Evolutionary conservation across 2,113 vertebrate genomes (phyloP).

Genomic region (Pomatorhinus ruficollis): DNA sequence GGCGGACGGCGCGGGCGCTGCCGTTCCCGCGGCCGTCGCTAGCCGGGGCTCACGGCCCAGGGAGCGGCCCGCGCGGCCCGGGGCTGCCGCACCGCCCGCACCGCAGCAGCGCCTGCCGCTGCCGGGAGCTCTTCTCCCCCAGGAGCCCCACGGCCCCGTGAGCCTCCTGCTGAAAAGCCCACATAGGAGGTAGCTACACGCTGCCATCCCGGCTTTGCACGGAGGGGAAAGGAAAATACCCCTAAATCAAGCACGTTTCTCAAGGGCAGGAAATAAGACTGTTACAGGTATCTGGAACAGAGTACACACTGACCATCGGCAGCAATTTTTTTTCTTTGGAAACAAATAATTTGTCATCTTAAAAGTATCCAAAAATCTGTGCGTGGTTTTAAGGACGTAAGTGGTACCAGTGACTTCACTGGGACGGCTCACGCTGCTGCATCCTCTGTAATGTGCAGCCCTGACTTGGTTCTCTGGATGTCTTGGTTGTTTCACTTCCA

Average conservation of each 20-base stretch:
- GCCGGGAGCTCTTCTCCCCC: fast-evolving
- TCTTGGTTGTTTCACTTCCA: neutral
- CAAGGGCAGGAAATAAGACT: neutral
- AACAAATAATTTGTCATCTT: neutral
- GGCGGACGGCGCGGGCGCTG: neutral
- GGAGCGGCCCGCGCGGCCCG: neutral
- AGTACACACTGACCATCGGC: neutral
- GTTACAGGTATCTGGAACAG: neutral
- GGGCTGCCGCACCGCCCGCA: neutral
- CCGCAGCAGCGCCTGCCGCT: neutral
- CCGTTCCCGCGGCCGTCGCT: slow-evolving; percentile 31
- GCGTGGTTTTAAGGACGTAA: neutral
- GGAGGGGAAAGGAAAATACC: neutral
- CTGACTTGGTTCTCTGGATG: neutral
- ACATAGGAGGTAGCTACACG: fast-evolving
- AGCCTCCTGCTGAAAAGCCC: fast-evolving
- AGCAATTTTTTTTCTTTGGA: neutral
- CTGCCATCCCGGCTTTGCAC: neutral
- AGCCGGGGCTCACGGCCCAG: slow-evolving; percentile 72
- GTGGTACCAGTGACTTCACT: neutral
- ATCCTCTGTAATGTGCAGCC: neutral
- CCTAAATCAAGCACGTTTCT: neutral
- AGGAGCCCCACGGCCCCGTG: neutral
- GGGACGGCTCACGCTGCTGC: fast-evolving
- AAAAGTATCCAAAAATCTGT: neutral